Base-by-base conservation (phyloP, 2,797 vertebrate species). In the Dermochelys coriacea region DNA sequence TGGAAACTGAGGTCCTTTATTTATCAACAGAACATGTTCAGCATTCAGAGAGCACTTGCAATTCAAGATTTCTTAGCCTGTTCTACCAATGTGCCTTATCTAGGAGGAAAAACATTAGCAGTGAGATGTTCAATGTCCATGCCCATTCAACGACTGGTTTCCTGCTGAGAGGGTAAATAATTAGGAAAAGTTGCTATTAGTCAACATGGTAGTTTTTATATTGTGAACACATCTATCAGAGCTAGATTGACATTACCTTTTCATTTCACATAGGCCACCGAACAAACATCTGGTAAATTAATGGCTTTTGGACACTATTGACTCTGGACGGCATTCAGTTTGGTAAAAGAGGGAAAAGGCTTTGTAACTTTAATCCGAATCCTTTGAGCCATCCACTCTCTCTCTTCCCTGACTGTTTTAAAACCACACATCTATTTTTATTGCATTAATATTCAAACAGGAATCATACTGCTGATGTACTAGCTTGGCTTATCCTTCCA, bases 221-320 rank as follows among this genome's bases (percentile, higher is more conserved):
- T 75, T 75, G 25, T 75, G 74, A 29, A 6, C 23, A 94, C 47
- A 64, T 75, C 55, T 57, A 37, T 12, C 34, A 50, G n/a, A 51
- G 12, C 11, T 80, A 14, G 52, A 45, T 8, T 79, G 71, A 27
- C 6, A 25, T 45, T 0, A 0, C 8, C 2, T 6, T 23, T 37
- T 83, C 1, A 21, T 74, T 90, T 87, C 78, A 85, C 18, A 75
- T 27, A 80, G 23, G 11, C 74, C 37, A 77, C 74, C 19, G 34
- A 5, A 55, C 37, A 64, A 68, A 52, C 50, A 55, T 31, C 23
- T 59, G 31, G 55, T 84, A n/a, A 68, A 27, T 68, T 83, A 88
- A 80, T 0, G 1, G 11, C 21, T 84, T 50, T n/a, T 84, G 7
- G 27, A 86, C 8, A 2, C 31, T 47, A 45, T 47, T 75, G 41